Evolutionary conservation across 2,888 invertebrate genomes (phyloP).

Genomic region (Tetragonisca angustula): DNA sequence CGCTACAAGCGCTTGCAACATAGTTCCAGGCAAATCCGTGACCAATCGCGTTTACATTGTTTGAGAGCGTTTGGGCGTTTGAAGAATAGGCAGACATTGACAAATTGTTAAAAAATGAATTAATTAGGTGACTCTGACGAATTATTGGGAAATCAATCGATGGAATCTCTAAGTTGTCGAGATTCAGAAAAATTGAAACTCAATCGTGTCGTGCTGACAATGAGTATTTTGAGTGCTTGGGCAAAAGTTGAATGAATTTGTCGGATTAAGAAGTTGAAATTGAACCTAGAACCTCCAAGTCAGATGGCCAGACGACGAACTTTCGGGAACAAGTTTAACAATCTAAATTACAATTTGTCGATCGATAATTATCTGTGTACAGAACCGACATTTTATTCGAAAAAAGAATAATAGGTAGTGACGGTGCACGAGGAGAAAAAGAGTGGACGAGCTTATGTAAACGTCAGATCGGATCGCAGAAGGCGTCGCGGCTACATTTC

Average conservation of each 20-base stretch:
- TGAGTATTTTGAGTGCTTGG: not conserved
- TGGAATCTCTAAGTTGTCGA: too few species aligned
- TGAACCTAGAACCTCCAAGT: too few species aligned
- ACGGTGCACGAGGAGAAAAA: not conserved
- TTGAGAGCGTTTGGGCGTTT: too few species aligned
- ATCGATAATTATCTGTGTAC: not conserved
- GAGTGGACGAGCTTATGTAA: conserved; percentile 38
- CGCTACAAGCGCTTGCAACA: conserved; percentile 13
- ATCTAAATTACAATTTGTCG: not conserved
- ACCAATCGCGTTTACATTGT: not conserved
- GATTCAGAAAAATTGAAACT: too few species aligned
- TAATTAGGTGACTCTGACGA: too few species aligned
- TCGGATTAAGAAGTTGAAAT: too few species aligned
- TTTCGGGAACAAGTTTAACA: not conserved
- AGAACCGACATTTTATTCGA: not conserved
- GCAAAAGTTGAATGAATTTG: not conserved
- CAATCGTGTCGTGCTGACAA: too few species aligned
- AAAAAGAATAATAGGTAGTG: not conserved
- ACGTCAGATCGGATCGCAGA: conserved; percentile 37
- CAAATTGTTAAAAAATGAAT: too few species aligned
- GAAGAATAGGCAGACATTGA: too few species aligned
- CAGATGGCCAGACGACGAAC: too few species aligned
- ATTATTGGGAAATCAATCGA: too few species aligned
- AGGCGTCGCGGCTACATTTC: conserved; percentile 40
- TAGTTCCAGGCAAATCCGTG: not conserved